These are phyloP conservation scores for Tenebrio molitor DNA, from an alignment of 1,140 invertebrate genomes.

Conservation along the genomic window DNA sequence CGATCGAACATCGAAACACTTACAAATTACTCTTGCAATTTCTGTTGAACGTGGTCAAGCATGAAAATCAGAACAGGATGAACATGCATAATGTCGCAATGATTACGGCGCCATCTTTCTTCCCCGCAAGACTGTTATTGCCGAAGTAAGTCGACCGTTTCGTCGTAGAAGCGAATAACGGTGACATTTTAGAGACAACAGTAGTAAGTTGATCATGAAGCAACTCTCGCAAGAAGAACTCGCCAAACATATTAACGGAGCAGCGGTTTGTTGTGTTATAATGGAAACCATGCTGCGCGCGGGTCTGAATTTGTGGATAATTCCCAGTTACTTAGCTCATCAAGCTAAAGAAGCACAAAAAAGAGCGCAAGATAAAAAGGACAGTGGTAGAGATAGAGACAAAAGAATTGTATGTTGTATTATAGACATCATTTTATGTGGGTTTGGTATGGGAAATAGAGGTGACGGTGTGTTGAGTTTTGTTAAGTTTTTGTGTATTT, in stretches of 20 bases:
- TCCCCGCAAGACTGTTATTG: conserved; percentile 78
- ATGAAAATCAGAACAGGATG: conserved; percentile 88
- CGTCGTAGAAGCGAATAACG: no score
- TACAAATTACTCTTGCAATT: conserved; percentile 83
- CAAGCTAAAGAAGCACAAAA: conserved; percentile 73
- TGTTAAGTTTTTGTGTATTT: conserved; percentile 6
- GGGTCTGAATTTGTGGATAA: conserved; percentile 80
- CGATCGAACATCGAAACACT: conserved; percentile 85
- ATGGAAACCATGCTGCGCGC: conserved; percentile 61
- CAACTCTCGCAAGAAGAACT: conserved; percentile 60
- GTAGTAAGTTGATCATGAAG: conserved; percentile 54
- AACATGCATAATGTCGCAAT: conserved; percentile 91
- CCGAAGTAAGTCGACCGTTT: conserved; percentile 57
- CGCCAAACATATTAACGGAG: conserved; percentile 61
- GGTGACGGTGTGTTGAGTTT: conserved; percentile 49
- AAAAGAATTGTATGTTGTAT: conserved; percentile 61
- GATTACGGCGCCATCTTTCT: conserved; percentile 93
- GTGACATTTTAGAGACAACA: conserved; percentile 53
- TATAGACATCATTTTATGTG: conserved; percentile 53
- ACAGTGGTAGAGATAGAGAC: conserved; percentile 57
- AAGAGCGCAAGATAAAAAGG: conserved; percentile 61
- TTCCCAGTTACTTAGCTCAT: conserved; percentile 78
- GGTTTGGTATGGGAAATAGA: conserved; percentile 54
- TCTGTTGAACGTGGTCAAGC: conserved; percentile 78
- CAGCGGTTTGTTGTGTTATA: conserved; percentile 62